These are phyloP conservation scores for Zaprionus inermis DNA, from an alignment of 1,140 invertebrate species.

Conservation along the genomic window DNA sequence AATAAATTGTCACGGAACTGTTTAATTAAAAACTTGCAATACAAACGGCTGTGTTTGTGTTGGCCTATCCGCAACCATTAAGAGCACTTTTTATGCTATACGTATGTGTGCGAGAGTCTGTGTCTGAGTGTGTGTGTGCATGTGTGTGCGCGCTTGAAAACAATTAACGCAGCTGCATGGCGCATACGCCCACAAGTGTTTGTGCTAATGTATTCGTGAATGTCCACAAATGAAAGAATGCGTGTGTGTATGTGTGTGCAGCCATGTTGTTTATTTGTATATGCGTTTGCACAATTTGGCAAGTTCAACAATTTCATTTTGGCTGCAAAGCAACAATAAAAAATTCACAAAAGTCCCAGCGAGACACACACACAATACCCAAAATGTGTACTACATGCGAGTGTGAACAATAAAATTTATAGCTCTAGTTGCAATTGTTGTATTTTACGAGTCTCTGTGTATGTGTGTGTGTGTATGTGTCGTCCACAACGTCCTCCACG, in stretches of 20 bases:
- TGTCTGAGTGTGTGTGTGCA: slow-evolving; percentile 33
- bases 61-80: slow-evolving; percentile 12
- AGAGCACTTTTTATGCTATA: slow-evolving; percentile 14
- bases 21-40: slow-evolving; percentile 80
- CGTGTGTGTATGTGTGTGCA: not conserved
- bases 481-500: slow-evolving; percentile 62
- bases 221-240: not conserved
- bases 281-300: slow-evolving; percentile 27
- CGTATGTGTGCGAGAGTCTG: slow-evolving; percentile 40
- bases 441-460: slow-evolving; percentile 38
- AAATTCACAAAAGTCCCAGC: slow-evolving; percentile 49
- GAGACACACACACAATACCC: slow-evolving; percentile 30
- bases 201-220: slow-evolving; percentile 9
- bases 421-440: slow-evolving; percentile 72
- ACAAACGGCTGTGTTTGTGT: slow-evolving; percentile 17
- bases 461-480: slow-evolving; percentile 15
- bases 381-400: slow-evolving; percentile 18
- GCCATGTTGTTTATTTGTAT: slow-evolving; percentile 3
- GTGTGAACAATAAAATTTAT: slow-evolving; percentile 78
- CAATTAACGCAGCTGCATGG: slow-evolving; percentile 72
- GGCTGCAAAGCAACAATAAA: slow-evolving; percentile 37
- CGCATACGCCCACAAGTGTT: slow-evolving; percentile 13
- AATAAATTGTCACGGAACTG: slow-evolving; percentile 76
- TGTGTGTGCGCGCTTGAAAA: slow-evolving; percentile 60
- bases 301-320: slow-evolving; percentile 71